phyloP scores from a whole-genome alignment of 2,113 vertebrate species.

The Leptobrachium leishanense region DNA sequence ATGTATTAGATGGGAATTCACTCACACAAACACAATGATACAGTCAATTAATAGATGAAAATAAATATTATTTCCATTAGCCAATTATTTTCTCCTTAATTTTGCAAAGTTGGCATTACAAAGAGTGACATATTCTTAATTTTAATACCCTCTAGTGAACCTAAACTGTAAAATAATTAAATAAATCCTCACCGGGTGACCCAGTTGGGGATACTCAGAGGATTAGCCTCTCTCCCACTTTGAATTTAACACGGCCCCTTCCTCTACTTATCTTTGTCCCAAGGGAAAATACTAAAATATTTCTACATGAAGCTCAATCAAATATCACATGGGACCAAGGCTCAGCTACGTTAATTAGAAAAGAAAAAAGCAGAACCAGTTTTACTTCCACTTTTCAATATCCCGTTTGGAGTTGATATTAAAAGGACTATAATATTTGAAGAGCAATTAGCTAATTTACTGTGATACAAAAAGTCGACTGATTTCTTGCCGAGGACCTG shows the following conservation, averaged over 20 bases:
- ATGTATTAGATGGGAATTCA: too few relatives aligned
- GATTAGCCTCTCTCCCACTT: slow-evolving; percentile 56
- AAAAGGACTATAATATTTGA: slow-evolving; percentile 47
- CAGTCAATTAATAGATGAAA: too few relatives aligned
- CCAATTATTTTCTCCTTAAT: too few relatives aligned
- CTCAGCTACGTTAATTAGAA: slow-evolving; percentile 49
- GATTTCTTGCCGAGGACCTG: slow-evolving; percentile 54
- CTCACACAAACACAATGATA: too few relatives aligned
- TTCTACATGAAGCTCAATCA: slow-evolving; percentile 60
- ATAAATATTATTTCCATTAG: too few relatives aligned
- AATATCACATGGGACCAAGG: slow-evolving; percentile 58
- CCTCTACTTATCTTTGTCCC: slow-evolving; percentile 56
- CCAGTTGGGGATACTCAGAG: not conserved
- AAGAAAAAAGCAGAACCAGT: slow-evolving; percentile 47
- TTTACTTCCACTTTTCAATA: slow-evolving; percentile 38
- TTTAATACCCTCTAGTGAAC: too few relatives aligned
- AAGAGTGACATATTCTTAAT: too few relatives aligned
- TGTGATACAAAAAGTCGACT: slow-evolving; percentile 50
- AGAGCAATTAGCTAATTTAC: slow-evolving; percentile 52
- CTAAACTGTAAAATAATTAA: too few relatives aligned
- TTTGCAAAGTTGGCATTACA: too few relatives aligned
- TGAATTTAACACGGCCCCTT: slow-evolving; percentile 54
- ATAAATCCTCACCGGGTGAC: too few relatives aligned
- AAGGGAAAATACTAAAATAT: slow-evolving; percentile 56
- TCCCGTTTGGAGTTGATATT: slow-evolving; percentile 42